Evolutionary conservation across 2,888 invertebrate genomes (phyloP), one percentile per base, ranked within the genome.

Genomic region (Embidobia sp.): DNA sequence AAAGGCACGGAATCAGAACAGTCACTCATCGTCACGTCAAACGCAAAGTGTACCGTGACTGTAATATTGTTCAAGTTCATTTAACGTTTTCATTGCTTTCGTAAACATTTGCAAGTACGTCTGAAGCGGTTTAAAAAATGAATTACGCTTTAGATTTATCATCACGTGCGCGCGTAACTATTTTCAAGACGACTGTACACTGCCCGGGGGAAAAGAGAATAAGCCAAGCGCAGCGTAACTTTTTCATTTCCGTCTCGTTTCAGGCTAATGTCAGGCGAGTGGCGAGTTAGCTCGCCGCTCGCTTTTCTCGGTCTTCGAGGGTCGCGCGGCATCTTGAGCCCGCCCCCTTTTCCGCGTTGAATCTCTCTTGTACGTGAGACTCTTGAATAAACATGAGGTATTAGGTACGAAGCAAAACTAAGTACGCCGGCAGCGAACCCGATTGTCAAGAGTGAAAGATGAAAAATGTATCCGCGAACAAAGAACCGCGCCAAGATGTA

Each of bases 361-460:
- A 87, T 87, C 87, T 87, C 87, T 85, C 87, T 85, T 85, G 84
- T 87, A 87, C 87, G 86, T 85, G 87, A 86, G 84, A 77, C 85
- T 88, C 86, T 85, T 89, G 88, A 87, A 88, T 88, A 88, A 88
- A 88, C 88, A 87, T 87, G 86, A 84, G 82, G 81, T 79, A 81
- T 48, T 80, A 77, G 78, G 82, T 79, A 82, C 80, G 80, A 83
- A 81, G 82, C 79, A 81, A 78, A 72, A 80, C 79, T 76, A 78
- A 82, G 79, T 78, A 77, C 77, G 75, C 53, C 37, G 66, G 51
- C 66, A 53, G 64, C 59, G 79, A 76, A 78, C 69, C 77, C 78
- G 79, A 72, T 81, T 79, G 84, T 84, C 85, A 84, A 81, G 79
- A 77, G 83, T 82, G 86, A 87, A 87, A 84, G 87, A 87, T 87